A percentile compares a stretch with the other conserved stretches of the same genome.
phyloP scores from a whole-genome alignment of 2,888 invertebrate genomes.

The Patella pellucida region DNA sequence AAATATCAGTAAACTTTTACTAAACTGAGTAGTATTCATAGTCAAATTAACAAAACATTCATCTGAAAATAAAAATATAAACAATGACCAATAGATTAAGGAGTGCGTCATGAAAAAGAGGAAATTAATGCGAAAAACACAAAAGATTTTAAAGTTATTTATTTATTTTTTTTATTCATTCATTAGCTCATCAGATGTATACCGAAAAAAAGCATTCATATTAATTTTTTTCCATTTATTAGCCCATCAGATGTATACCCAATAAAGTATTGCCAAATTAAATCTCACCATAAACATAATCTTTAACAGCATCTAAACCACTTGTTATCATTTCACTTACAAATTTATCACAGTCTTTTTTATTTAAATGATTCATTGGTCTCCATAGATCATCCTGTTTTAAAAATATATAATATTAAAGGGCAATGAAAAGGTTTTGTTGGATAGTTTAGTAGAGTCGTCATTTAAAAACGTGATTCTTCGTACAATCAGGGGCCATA shows the following conservation, averaged over 20 bases:
- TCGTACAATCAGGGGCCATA: too few species aligned
- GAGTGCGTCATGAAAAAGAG: too few species aligned
- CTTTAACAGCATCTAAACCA: conserved; percentile 78
- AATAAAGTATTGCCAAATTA: conserved; percentile 15
- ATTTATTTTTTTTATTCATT: background rate
- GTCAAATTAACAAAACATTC: conserved; percentile 83
- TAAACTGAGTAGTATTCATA: conserved; percentile 84
- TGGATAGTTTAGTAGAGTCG: too few species aligned
- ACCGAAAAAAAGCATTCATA: too few species aligned
- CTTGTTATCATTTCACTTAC: conserved; percentile 80
- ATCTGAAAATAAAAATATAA: conserved; percentile 70
- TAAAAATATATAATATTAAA: background rate
- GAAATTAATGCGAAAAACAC: background rate
- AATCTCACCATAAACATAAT: conserved; percentile 69
- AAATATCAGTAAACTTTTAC: conserved; percentile 81
- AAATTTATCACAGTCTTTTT: conserved; percentile 79
- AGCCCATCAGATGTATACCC: background rate
- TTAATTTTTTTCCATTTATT: background rate
- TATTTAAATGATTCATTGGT: conserved; percentile 83
- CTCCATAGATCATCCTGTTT: conserved; percentile 86
- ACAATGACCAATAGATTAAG: background rate
- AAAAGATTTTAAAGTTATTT: background rate
- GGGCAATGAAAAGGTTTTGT: background rate
- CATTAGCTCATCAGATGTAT: background rate
- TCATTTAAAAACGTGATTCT: too few species aligned